Evolutionary conservation across 2,888 invertebrate genomes (phyloP), one percentile per base, ranked within the genome.

Genomic region (Mantis religiosa): DNA sequence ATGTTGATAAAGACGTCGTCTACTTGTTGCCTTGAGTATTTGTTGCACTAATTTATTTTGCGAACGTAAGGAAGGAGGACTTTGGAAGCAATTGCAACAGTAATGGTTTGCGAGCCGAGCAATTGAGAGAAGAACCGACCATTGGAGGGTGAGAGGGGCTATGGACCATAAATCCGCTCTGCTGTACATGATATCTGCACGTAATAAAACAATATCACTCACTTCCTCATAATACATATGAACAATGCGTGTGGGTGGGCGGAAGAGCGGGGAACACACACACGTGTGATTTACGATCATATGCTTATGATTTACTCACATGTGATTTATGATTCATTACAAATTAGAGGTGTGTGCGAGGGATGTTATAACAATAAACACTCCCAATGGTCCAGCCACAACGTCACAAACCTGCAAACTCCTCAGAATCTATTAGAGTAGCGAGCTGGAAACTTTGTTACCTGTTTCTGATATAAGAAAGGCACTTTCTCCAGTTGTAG

Each of bases 221-320:
- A 30, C 82, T 82, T 87, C 81, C 28, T 20, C 86, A 81, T 86
- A 30, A 86, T 86, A 28, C 34, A 71, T 71, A 71, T 71, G 87
- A 87, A 82, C 87, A 87, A 82, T 87, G 25, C 25, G 54, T 71
- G 54, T 71, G 54, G 15, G 54, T 25, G 54, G 54, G 54, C 54
- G 54, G 54, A 20, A 20, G 54, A 30, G 30, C 30, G 30, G 30
- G 30, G 3, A 4, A 83, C 85, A 85, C n/a, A 85, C 85, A 85
- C 85, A n/a, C 85, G 41, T n/a, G 41, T 84, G 84, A 88, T 88
- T 84, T 88, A 88, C 83, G 84, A 34, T 84, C 88, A 88, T 82
- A 84, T 88, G 88, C 81, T 88, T 85, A 87, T 87, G 87, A 87
- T 87, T 87, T 87, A 87, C 87, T 87, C 30, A 30, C 81, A n/a